phyloP scores from a whole-genome alignment of 1,140 invertebrate species.

The Heterodera schachtii region DNA sequence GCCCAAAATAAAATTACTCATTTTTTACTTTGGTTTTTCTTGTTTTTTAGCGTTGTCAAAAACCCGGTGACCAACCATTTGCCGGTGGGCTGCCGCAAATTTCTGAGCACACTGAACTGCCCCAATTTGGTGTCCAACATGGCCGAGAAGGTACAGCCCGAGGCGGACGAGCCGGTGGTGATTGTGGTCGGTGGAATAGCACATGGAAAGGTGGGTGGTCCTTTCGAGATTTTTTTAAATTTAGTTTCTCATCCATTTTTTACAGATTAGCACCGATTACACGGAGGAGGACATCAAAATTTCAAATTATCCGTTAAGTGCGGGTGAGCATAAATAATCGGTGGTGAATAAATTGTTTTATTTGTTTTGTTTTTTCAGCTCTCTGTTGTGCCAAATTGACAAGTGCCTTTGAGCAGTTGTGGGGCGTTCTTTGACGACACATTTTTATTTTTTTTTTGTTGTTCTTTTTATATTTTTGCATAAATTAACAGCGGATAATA shows the following conservation, averaged over 20 bases:
- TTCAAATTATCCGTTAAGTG: slow-evolving; percentile 92
- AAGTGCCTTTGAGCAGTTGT: slow-evolving; percentile 91
- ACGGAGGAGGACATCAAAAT: slow-evolving; percentile 86
- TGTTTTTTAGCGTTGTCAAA: slow-evolving; percentile 80
- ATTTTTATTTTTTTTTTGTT: neutral
- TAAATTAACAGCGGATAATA: neutral
- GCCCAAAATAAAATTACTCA: neutral
- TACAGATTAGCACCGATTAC: slow-evolving; percentile 82
- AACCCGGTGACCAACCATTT: slow-evolving; percentile 93
- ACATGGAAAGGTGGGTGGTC: slow-evolving; percentile 79
- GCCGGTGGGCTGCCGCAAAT: slow-evolving; percentile 89
- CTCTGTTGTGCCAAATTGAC: slow-evolving; percentile 95
- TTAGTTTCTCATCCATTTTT: no score
- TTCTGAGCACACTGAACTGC: slow-evolving; percentile 85
- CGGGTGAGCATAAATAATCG: slow-evolving; percentile 53
- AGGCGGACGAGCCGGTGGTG: slow-evolving; percentile 68
- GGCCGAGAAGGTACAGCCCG: slow-evolving; percentile 76
- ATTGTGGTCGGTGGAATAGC: slow-evolving; percentile 95
- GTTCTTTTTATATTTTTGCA: neutral
- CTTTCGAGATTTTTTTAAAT: no score
- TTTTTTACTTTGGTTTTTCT: neutral
- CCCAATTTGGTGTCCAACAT: slow-evolving; percentile 72
- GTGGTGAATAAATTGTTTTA: no score
- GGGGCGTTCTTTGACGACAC: slow-evolving; percentile 73
- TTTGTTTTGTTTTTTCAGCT: slow-evolving; percentile 68